Conservation (phyloP, 1,140 invertebrate species). For the Drosophila asahinai region DNA sequence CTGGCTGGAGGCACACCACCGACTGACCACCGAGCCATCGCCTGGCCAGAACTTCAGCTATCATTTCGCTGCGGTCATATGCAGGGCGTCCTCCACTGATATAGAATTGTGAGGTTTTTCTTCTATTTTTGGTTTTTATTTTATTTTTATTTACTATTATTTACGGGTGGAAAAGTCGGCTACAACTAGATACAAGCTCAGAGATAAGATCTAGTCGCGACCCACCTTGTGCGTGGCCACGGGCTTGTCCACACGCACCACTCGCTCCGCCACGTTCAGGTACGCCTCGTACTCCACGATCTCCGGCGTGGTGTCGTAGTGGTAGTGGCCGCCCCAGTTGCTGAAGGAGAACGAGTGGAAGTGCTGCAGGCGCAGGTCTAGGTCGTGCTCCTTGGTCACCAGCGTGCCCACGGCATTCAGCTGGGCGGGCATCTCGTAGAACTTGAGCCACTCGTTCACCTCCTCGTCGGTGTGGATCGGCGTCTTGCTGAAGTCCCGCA, state of each 20-base stretch:
- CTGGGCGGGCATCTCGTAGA: constrained; percentile 95
- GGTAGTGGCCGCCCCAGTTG: constrained; percentile 97
- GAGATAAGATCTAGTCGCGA: constrained; percentile 82
- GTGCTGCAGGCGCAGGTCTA: constrained; percentile 96
- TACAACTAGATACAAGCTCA: constrained; percentile 5
- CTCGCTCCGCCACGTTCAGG: constrained; percentile 90
- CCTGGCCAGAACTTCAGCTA: neutral
- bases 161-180: constrained; percentile 14
- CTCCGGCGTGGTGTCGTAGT: constrained; percentile 95
- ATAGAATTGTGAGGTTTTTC: neutral
- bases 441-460: constrained; percentile 95
- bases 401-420: constrained; percentile 95
- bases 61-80: constrained; percentile 15
- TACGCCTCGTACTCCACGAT: constrained; percentile 93
- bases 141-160: constrained; percentile 7
- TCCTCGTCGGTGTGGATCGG: constrained; percentile 90
- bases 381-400: constrained; percentile 93
- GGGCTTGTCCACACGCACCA: constrained; percentile 94
- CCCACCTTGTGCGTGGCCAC: constrained; percentile 86
- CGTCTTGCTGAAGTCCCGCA: constrained; percentile 94
- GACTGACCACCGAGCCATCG: constrained; percentile 3
- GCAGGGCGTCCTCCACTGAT: neutral
- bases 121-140: constrained; percentile 7
- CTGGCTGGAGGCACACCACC: neutral
- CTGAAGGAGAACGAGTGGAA: constrained; percentile 96